A percentile compares a stretch with the other conserved stretches of the same genome.
These are phyloP conservation scores for Daphoenositta chrysoptera DNA, from an alignment of 2,113 vertebrate species.

Conservation along the genomic window DNA sequence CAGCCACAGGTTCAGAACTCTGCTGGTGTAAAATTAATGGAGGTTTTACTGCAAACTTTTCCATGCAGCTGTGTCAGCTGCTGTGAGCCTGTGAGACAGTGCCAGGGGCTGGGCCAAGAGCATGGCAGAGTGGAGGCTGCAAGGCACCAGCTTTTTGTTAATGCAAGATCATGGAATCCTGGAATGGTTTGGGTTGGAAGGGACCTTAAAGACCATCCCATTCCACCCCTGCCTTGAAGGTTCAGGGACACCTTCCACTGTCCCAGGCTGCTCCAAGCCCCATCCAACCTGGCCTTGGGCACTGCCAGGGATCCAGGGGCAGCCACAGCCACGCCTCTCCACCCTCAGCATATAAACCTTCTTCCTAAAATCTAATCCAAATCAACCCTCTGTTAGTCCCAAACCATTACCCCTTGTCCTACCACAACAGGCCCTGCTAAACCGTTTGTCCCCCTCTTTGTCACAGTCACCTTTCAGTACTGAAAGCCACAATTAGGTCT, in stretches of 20 bases:
- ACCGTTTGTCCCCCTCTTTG: background rate
- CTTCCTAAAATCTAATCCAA: background rate
- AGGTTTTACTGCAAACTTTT: background rate
- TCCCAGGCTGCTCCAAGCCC: background rate
- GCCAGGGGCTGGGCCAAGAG: background rate
- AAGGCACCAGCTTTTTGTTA: background rate
- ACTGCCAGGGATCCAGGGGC: background rate
- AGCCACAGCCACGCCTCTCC: background rate
- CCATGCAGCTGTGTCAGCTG: background rate
- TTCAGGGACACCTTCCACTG: background rate
- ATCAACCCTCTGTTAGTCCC: background rate
- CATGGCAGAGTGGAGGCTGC: background rate
- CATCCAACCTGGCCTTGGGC: rapidly evolving
- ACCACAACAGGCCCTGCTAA: background rate
- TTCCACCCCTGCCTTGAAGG: background rate
- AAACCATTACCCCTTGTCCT: background rate
- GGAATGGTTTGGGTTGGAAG: background rate
- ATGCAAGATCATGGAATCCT: background rate
- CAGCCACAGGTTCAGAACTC: background rate
- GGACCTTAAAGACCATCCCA: background rate
- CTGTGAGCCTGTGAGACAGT: background rate
- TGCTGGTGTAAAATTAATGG: background rate
- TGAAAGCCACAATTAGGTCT: background rate
- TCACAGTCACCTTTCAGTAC: background rate
- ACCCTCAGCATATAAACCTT: background rate